Evolutionary conservation across 2,888 invertebrate species (phyloP), one percentile per base, ranked within the genome.

Genomic region (Drosophila ochracea): DNA sequence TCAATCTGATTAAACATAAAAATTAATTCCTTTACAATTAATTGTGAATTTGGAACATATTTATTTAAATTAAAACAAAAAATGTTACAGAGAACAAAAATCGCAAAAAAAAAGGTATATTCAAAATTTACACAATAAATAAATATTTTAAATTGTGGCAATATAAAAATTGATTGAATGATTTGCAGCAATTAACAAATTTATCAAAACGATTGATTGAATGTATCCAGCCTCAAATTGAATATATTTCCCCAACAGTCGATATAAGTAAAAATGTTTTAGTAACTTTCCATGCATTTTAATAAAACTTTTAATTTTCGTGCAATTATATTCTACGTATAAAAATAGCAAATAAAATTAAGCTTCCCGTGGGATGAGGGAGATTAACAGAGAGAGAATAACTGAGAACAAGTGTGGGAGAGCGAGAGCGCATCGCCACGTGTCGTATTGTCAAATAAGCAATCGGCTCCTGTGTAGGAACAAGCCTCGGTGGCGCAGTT

Each of bases 401-500:
- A 21, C 9, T 16, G 41, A 31, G 21, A 31, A 33, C 2, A 21
- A 41, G 16, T 21, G 41, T 1, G 58, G 21, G 30, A 31, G 31
- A 31, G 31, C 13, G 25, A n/a, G 47, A n/a, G 33, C 28, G 25
- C 33, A 39, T 3, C 16, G 86, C 86, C 78, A 89, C 84, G 83
- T 83, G 73, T 82, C 82, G 31, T 33, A 43, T 31, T 55, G 3
- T 78, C 25, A 83, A 78, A 16, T 76, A 21, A 31, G 57, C 72
- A 67, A 60, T 64, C 39, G 53, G 50, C 21, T 70, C 16, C 7
- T 10, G n/a, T 1, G 30, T 30, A 61, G 43, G 31, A 67, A 73
- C 84, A 75, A 73, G 93, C 93, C 93, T 93, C 92, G 93, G 91
- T 93, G 92, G 93, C 93, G 93, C 93, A 93, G 93, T 92, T 88